A percentile compares a stretch with the other conserved stretches of the same genome.
phyloP scores from a whole-genome alignment of 2,888 invertebrate species.

The Lomographa bimaculata region DNA sequence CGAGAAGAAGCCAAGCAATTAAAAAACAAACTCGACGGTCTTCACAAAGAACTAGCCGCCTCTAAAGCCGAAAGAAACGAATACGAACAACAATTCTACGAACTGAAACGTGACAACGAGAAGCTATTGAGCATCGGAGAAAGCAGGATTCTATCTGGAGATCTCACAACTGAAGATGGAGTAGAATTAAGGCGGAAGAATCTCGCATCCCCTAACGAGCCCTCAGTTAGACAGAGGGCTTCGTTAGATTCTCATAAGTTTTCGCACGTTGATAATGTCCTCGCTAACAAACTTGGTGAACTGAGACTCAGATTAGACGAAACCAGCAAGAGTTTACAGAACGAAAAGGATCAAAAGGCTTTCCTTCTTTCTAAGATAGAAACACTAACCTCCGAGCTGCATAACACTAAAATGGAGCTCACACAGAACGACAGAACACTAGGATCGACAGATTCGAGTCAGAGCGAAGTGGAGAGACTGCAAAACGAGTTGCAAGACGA shows the following conservation, averaged over 20 bases:
- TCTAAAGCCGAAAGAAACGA: constrained; percentile 92
- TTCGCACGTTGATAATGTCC: constrained; percentile 69
- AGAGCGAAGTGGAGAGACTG: constrained; percentile 71
- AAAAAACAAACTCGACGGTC: constrained; percentile 90
- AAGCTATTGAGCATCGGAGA: constrained; percentile 85
- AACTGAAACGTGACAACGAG: constrained; percentile 91
- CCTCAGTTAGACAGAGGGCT: constrained; percentile 61
- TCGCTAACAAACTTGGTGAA: constrained; percentile 70
- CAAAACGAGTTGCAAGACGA: constrained; percentile 78
- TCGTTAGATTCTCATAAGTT: constrained; percentile 76
- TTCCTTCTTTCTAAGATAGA: constrained; percentile 69
- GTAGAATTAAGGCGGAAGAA: constrained; percentile 70
- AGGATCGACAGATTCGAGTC: constrained; percentile 75
- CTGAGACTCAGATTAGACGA: constrained; percentile 67
- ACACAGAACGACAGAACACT: constrained; percentile 68
- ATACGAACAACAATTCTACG: constrained; percentile 89
- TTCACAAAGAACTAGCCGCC: constrained; percentile 89
- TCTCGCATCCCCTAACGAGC: constrained; percentile 61
- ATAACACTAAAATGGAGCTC: constrained; percentile 66
- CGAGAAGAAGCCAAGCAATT: constrained; percentile 94
- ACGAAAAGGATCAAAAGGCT: constrained; percentile 71
- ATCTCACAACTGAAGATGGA: constrained; percentile 66
- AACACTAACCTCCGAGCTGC: constrained; percentile 63
- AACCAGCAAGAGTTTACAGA: constrained; percentile 65
- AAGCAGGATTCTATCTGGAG: constrained; percentile 67